Conservation (phyloP, 1,140 invertebrate genomes). For the Bursaphelenchus mucronatus region DNA sequence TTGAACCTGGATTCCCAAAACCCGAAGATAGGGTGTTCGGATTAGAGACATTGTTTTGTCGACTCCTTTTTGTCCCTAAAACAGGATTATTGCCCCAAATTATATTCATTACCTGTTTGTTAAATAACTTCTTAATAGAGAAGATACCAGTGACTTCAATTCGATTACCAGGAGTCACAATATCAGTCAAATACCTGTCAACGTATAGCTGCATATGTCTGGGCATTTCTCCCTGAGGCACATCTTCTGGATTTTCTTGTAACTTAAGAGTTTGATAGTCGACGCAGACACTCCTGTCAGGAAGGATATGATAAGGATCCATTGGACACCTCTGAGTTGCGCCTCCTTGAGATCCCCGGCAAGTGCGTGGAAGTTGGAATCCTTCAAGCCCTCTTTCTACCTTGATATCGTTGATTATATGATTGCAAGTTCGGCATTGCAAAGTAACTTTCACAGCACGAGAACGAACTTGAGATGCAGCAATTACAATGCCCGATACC, state of each 20-base stretch:
- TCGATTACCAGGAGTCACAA: conserved; percentile 89
- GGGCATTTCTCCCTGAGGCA: conserved; percentile 97
- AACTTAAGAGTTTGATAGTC: conserved; percentile 83
- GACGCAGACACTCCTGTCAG: conserved; percentile 93
- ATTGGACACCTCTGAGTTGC: conserved; percentile 80
- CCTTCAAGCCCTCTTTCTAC: conserved; percentile 94
- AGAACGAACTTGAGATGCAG: conserved; percentile 84
- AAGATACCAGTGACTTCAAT: conserved; percentile 89
- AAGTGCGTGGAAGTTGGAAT: conserved; percentile 84
- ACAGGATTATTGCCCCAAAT: conserved; percentile 4
- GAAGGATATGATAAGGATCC: conserved; percentile 94
- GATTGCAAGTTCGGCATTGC: conserved; percentile 88
- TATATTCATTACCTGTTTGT: conserved; percentile 27
- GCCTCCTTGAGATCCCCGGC: conserved; percentile 84
- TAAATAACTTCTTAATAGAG: conserved; percentile 73
- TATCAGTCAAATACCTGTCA: conserved; percentile 87
- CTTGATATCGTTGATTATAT: conserved; percentile 78
- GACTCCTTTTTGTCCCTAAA: conserved; percentile 64
- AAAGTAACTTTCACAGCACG: conserved; percentile 91
- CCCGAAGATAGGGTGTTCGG: conserved; percentile 83
- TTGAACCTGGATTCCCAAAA: conserved; percentile 83
- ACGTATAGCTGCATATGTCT: conserved; percentile 89
- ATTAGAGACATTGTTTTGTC: conserved; percentile 87
- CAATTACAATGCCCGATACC: conserved; percentile 89
- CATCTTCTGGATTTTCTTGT: conserved; percentile 90